A percentile compares a stretch with the other conserved stretches of the same genome.
phyloP scores from a whole-genome alignment of 2,888 invertebrate species.

The Eupithecia abbreviata region DNA sequence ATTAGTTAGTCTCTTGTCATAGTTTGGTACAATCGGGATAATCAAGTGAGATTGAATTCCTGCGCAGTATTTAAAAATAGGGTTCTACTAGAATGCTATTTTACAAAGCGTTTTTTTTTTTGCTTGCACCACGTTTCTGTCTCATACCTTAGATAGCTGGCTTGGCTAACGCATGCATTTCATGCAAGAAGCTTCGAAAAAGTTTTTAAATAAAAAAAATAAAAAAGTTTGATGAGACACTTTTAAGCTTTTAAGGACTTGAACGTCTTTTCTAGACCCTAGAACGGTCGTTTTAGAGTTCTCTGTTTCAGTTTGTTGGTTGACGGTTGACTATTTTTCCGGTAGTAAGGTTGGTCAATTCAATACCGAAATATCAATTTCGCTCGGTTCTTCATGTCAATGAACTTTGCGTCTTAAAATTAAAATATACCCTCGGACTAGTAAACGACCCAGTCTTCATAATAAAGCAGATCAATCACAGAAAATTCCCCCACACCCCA shows the following conservation, averaged over 20 bases:
- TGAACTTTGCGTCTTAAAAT: neutral
- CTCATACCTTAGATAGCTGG: too few relatives aligned
- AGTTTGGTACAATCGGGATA: neutral
- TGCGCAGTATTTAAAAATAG: too few relatives aligned
- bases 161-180: neutral
- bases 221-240: neutral
- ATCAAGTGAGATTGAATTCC: neutral
- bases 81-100: neutral
- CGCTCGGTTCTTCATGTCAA: neutral
- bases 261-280: neutral
- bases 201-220: neutral
- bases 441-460: neutral
- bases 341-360: too few relatives aligned
- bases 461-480: conserved; percentile 30
- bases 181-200: neutral
- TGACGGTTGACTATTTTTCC: too few relatives aligned
- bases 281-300: too few relatives aligned
- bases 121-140: too few relatives aligned
- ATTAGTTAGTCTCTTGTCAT: neutral
- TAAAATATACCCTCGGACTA: neutral
- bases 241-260: neutral
- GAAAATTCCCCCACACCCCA: neutral
- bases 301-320: too few relatives aligned
- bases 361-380: neutral
- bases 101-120: too few relatives aligned